phyloP scores from a whole-genome alignment of 2,888 invertebrate genomes.

The Apamea epomidion region DNA sequence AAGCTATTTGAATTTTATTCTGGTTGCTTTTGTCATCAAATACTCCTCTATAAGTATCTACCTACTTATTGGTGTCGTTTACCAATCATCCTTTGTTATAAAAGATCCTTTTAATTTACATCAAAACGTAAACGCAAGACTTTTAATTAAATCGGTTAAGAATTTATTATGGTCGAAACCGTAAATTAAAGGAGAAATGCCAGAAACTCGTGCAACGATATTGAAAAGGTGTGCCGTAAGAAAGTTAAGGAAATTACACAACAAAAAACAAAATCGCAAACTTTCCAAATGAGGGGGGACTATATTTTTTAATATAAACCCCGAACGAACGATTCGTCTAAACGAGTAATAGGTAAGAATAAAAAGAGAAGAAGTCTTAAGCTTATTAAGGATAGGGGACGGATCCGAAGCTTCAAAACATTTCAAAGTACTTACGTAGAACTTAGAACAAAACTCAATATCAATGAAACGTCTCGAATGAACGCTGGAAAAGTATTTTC shows the following conservation, averaged over 20 bases:
- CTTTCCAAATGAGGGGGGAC: conserved; percentile 71
- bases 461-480: conserved; percentile 84
- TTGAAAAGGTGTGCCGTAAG: conserved; percentile 74
- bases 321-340: conserved; percentile 74
- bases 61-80: conserved; percentile 22
- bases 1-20: conserved; percentile 10
- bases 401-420: conserved; percentile 79
- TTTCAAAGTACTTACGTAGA: conserved; percentile 82
- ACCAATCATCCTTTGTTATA: conserved; percentile 55
- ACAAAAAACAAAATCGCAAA: conserved; percentile 78
- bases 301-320: conserved; percentile 70
- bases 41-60: conserved; percentile 9
- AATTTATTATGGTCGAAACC: conserved; percentile 73
- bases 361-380: conserved; percentile 75
- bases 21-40: conserved; percentile 11
- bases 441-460: conserved; percentile 88
- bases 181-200: conserved; percentile 72
- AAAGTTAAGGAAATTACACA: conserved; percentile 80
- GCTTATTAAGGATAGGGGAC: conserved; percentile 83
- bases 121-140: conserved; percentile 67
- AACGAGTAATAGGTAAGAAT: conserved; percentile 79
- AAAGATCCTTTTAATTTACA: conserved; percentile 53
- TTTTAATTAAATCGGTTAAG: conserved; percentile 75
- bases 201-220: conserved; percentile 64
- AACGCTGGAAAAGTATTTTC: conserved; percentile 83